Evolutionary conservation across 2,888 invertebrate species (phyloP).

Genomic region (Xanthorhoe spadicearia): DNA sequence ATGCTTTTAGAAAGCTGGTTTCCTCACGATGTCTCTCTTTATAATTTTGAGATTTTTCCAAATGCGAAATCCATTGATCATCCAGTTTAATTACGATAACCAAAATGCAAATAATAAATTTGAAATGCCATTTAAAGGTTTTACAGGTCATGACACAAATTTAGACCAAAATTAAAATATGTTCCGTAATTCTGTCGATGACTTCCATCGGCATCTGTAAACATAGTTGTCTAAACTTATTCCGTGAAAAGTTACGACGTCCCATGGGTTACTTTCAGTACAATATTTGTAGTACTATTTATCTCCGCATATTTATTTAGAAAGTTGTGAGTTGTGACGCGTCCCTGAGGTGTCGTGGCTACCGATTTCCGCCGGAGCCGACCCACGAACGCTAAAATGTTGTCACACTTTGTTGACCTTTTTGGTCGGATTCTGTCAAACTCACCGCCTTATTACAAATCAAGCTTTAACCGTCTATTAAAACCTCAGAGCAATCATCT

Average conservation of each 20-base stretch:
- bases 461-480: too few species aligned
- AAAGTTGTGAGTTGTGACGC: conserved; percentile 64
- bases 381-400: conserved; percentile 1
- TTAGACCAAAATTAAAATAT: too few species aligned
- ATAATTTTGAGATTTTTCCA: too few species aligned
- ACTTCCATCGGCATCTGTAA: conserved; percentile 35
- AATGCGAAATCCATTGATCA: too few species aligned
- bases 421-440: background rate
- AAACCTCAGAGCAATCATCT: too few species aligned
- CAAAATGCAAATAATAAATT: too few species aligned
- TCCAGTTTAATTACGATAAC: too few species aligned
- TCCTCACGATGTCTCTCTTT: too few species aligned
- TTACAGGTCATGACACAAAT: background rate
- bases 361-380: conserved; percentile 58
- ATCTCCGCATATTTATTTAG: conserved; percentile 63
- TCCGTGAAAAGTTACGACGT: conserved; percentile 32
- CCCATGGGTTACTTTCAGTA: conserved; percentile 38
- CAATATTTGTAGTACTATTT: conserved; percentile 58
- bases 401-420: background rate
- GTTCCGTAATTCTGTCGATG: conserved; percentile 23
- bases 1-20: too few species aligned
- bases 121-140: too few species aligned
- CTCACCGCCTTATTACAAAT: too few species aligned
- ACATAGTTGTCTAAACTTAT: conserved; percentile 43
- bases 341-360: conserved; percentile 61